These are phyloP conservation scores for Candoia aspera DNA, from an alignment of 2,113 vertebrate species.

Conservation along the genomic window DNA sequence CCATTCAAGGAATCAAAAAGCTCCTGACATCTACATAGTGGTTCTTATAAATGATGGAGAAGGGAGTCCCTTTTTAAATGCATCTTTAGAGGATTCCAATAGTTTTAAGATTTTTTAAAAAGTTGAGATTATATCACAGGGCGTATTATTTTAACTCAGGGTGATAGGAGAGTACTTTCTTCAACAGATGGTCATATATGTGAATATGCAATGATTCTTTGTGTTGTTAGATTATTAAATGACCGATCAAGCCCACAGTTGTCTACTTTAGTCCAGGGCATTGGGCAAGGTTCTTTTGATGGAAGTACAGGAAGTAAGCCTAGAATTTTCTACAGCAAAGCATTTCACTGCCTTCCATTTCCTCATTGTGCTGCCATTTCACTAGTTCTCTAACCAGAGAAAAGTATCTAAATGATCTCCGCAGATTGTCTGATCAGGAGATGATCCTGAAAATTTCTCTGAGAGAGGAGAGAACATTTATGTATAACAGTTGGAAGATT, in stretches of 20 bases:
- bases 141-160: neutral
- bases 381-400: neutral
- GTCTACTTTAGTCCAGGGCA: neutral
- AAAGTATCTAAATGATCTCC: neutral
- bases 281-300: neutral
- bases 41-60: slow-evolving; percentile 17
- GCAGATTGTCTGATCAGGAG: neutral
- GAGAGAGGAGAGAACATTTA: neutral
- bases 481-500: neutral
- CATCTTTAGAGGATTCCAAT: neutral
- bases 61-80: neutral
- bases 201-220: neutral
- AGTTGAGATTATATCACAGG: neutral
- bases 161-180: neutral
- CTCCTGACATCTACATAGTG: neutral
- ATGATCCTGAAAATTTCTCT: neutral
- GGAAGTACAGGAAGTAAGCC: neutral
- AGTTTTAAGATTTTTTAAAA: neutral
- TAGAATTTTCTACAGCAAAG: neutral
- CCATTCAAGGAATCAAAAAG: neutral
- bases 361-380: neutral
- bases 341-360: neutral
- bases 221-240: neutral
- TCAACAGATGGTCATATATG: neutral
- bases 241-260: neutral